These are phyloP conservation scores for Agapornis canus DNA, from an alignment of 2,797 vertebrate genomes.

Conservation along the genomic window DNA sequence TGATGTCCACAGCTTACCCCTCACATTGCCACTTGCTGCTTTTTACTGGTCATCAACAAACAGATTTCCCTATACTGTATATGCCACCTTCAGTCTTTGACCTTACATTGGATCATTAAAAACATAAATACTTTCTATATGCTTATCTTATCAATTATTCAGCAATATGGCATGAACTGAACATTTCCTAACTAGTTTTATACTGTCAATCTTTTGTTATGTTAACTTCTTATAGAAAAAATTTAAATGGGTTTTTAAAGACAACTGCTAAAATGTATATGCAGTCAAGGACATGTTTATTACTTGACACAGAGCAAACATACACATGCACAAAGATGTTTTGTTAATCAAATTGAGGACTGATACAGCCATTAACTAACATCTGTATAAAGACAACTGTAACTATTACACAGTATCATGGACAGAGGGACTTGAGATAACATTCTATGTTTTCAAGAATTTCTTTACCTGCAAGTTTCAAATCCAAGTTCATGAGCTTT, in stretches of 20 bases:
- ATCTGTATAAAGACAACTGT: not conserved
- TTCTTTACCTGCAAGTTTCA: constrained; percentile 91
- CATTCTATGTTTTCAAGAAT: not conserved
- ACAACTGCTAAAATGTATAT: not conserved
- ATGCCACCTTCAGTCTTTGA: not conserved
- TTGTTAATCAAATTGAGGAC: not conserved
- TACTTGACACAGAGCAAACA: not conserved
- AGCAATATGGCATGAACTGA: not conserved
- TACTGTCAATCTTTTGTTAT: not conserved
- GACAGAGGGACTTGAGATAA: not conserved
- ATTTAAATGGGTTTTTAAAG: not conserved
- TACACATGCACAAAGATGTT: not conserved
- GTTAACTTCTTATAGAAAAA: not conserved
- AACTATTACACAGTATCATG: not conserved
- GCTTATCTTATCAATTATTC: not conserved
- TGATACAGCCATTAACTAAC: not conserved
- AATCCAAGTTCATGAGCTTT: constrained; percentile 71
- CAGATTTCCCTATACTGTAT: not conserved
- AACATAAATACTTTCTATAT: not conserved
- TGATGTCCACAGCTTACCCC: not conserved
- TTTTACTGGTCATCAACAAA: not conserved
- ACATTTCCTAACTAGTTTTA: not conserved
- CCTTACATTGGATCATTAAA: not conserved
- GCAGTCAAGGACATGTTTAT: not conserved
- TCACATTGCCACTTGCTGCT: not conserved